Base-by-base conservation (phyloP, 1,140 invertebrate species). In the Delia radicum region DNA sequence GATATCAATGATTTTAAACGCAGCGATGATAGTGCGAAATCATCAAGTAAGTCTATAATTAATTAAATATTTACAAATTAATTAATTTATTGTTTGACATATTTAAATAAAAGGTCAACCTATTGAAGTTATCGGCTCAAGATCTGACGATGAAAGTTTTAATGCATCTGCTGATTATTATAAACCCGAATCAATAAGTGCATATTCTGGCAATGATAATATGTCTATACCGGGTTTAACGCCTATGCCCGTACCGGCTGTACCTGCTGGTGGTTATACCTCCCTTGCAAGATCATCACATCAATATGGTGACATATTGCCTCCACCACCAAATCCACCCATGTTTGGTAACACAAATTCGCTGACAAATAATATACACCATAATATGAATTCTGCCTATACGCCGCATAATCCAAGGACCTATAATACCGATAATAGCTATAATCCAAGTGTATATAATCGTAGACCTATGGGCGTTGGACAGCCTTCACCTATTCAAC, bases 41-140 rank as follows among this genome's bases (percentile, higher is more conserved):
- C 28, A n/a, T 74, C 75, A 71, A 74, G 76, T 77, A 74, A 55
- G 65, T 69, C n/a, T 24, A 18, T 33, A 18, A 37, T 37, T 37
- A n/a, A 0, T 12, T 28, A 28, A 8, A 37, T 26, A 67, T 8
- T 72, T 21, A 37, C 18, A 26, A 3, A 55, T 26, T 42, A 10
- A 73, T 15, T 26, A 31, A 12, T 67, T 48, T 1, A 24, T 69
- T 71, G 1, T 69, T 75, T 31, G 2, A 3, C 12, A 2, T 42
- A 5, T 63, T 62, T 27, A 18, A 46, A 21, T 12, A 27, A 42
- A 88, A 87, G 86, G 87, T 77, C 89, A 88, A 79, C 87, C 87
- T 63, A 89, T 90, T 75, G 89, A 90, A 80, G 89, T 89, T 8
- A 90, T 90, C 76, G 86, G 82, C 21, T 84, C 86, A 6, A 84